Conservation (phyloP, 2,888 invertebrate genomes). For the Drosophila aldrichi region DNA sequence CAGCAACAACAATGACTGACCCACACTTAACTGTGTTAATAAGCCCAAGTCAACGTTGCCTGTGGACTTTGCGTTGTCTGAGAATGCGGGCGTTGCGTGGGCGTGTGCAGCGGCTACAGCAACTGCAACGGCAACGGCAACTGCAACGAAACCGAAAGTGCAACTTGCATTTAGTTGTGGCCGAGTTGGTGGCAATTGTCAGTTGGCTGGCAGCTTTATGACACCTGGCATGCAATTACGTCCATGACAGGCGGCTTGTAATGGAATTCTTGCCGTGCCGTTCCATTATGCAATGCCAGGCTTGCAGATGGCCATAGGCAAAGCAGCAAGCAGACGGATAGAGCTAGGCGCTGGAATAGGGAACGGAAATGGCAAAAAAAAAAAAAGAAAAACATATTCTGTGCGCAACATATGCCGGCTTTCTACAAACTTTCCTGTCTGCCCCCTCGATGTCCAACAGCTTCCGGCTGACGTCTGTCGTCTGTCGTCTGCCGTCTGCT, state of each 20-base stretch:
- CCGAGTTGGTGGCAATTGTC: slow-evolving; percentile 40
- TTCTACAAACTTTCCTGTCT: slow-evolving; percentile 24
- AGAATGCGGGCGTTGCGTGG: slow-evolving; percentile 62
- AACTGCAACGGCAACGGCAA: slow-evolving; percentile 9
- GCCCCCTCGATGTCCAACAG: slow-evolving; percentile 13
- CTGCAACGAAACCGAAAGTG: slow-evolving; percentile 44
- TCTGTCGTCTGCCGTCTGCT: not conserved
- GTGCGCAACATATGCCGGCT: slow-evolving; percentile 17
- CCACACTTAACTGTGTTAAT: slow-evolving; percentile 49
- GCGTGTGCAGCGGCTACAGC: slow-evolving; percentile 31
- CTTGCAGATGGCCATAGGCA: slow-evolving; percentile 4
- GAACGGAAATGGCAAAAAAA: slow-evolving; percentile 22
- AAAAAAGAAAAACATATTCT: slow-evolving; percentile 11
- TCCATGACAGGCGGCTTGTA: slow-evolving; percentile 19
- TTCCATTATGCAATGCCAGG: slow-evolving; percentile 33
- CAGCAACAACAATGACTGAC: slow-evolving; percentile 37
- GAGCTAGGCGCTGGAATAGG: slow-evolving; percentile 1
- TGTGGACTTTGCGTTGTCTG: slow-evolving; percentile 51
- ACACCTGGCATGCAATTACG: slow-evolving; percentile 68
- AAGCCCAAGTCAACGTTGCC: slow-evolving; percentile 29
- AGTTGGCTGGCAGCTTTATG: slow-evolving; percentile 64
- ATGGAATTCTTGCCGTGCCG: slow-evolving; percentile 35
- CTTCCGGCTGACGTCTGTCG: slow-evolving; percentile 31
- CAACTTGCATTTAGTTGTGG: slow-evolving; percentile 35
- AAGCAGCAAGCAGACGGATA: too few relatives aligned